Evolutionary conservation across 1,140 invertebrate species (phyloP).

Genomic region (Drosophila parvula): DNA sequence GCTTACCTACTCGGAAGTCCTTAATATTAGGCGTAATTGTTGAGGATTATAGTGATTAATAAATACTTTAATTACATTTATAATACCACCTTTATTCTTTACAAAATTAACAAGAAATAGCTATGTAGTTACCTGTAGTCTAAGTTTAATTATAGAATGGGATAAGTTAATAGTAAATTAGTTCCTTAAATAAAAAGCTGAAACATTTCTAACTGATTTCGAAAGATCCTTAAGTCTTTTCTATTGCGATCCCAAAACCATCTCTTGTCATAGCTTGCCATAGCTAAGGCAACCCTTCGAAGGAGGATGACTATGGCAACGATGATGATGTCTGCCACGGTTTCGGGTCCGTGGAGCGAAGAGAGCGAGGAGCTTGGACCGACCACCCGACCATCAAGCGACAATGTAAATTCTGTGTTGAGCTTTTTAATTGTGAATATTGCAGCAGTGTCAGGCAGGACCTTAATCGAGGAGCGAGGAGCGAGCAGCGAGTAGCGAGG

Average conservation of each 20-base stretch:
- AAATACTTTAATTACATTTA: not conserved
- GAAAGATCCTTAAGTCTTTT: not conserved
- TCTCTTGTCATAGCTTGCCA: not conserved
- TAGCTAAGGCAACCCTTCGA: not conserved
- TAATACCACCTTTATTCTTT: not conserved
- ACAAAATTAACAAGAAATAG: not conserved
- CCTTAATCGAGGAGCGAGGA: not conserved
- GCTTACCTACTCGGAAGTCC: conserved; percentile 15
- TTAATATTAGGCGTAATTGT: not conserved
- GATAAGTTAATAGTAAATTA: no score
- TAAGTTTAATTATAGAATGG: no score
- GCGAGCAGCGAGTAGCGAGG: no score
- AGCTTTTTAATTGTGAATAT: conserved; percentile 83
- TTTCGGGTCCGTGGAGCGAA: conserved; percentile 22
- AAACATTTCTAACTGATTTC: not conserved
- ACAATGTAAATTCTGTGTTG: conserved; percentile 83
- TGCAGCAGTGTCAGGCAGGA: conserved; percentile 13
- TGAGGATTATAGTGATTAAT: not conserved
- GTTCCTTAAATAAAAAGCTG: not conserved
- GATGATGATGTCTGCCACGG: conserved; percentile 55
- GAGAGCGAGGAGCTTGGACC: conserved; percentile 28
- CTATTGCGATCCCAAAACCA: not conserved
- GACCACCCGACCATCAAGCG: conserved; percentile 63
- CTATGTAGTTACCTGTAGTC: not conserved
- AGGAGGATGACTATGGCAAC: conserved; percentile 21